A percentile compares a stretch with the other conserved stretches of the same genome.
phyloP scores from a whole-genome alignment of 2,113 vertebrate genomes.

The Ceyx margarethae region DNA sequence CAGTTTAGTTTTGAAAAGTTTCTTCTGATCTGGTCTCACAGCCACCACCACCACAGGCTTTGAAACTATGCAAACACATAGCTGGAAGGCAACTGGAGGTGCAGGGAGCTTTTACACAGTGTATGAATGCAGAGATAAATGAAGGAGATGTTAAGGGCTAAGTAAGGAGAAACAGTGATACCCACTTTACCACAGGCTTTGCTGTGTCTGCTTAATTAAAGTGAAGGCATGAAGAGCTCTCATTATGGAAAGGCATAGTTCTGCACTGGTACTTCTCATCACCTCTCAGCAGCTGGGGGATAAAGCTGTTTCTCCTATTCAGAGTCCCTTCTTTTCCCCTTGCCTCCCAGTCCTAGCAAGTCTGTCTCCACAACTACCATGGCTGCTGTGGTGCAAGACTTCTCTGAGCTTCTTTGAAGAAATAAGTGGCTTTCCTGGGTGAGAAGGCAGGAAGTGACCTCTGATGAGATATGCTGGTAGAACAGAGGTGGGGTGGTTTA shows the following conservation, averaged over 20 bases:
- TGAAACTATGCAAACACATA: background rate
- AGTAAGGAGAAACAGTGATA: background rate
- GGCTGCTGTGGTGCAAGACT: background rate
- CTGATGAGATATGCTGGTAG: background rate
- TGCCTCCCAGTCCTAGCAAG: background rate
- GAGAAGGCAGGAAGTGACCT: background rate
- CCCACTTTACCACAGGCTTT: background rate
- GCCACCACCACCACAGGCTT: background rate
- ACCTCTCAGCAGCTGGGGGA: background rate
- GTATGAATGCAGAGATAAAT: background rate
- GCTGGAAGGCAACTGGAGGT: background rate
- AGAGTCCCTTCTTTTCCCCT: background rate
- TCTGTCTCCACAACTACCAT: background rate
- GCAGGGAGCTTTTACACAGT: background rate
- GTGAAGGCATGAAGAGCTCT: background rate
- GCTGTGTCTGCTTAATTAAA: background rate
- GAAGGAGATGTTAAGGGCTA: background rate
- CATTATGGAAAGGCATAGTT: background rate
- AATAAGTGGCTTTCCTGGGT: background rate
- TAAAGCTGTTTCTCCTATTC: background rate
- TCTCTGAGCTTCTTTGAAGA: background rate
- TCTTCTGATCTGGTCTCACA: accelerated
- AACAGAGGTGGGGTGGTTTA: background rate
- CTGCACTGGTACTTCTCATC: background rate
- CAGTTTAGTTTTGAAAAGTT: background rate